Evolutionary conservation across 2,113 vertebrate genomes (phyloP).

Genomic region (Ascaphus truei): DNA sequence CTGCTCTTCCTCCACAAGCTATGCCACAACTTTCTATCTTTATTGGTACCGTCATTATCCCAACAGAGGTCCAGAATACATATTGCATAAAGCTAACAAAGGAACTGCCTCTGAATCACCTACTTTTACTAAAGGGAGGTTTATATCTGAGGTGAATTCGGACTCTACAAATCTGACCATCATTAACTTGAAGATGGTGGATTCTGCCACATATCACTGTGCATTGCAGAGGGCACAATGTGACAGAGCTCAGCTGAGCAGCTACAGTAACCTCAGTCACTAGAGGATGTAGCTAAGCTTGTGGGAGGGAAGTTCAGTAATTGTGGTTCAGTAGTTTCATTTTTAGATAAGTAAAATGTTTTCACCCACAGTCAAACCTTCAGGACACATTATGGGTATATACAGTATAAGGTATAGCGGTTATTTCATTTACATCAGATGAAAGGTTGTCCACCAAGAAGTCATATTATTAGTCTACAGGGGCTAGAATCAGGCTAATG

Average conservation of each 20-base stretch:
- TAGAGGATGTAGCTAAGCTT: too few species aligned
- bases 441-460: too few species aligned
- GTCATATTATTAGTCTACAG: too few species aligned
- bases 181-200: not conserved
- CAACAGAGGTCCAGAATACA: not conserved
- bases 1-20: not conserved
- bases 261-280: not conserved
- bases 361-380: too few species aligned
- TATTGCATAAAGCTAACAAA: not conserved
- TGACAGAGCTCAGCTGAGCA: not conserved
- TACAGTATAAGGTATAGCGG: too few species aligned
- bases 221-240: not conserved
- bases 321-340: too few species aligned
- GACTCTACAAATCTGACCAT: slow-evolving; percentile 16
- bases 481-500: too few species aligned
- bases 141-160: not conserved
- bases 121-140: not conserved
- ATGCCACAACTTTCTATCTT: not conserved
- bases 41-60: not conserved
- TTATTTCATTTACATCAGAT: too few species aligned
- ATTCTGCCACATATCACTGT: slow-evolving; percentile 1
- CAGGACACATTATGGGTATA: too few species aligned
- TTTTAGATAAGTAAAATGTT: too few species aligned
- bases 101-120: not conserved
- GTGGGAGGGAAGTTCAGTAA: too few species aligned